These are phyloP conservation scores for Lasaia peninsularis DNA, from an alignment of 1,140 invertebrate species.

Conservation along the genomic window DNA sequence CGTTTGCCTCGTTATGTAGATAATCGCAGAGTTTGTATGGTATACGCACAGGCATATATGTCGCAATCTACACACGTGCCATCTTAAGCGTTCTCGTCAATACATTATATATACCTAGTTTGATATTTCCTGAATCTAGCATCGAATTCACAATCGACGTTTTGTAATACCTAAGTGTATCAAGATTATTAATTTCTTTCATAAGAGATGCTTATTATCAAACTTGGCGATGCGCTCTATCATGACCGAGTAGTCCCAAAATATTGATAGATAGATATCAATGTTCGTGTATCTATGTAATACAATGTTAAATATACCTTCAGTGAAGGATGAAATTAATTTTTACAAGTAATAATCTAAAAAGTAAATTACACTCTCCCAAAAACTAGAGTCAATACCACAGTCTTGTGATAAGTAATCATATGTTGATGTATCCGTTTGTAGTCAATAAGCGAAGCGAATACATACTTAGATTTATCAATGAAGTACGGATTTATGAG, in stretches of 20 bases:
- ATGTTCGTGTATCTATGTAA: constrained; percentile 53
- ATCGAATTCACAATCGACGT: too few species aligned
- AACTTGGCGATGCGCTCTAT: too few species aligned
- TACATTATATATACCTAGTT: too few species aligned
- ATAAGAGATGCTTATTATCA: too few species aligned
- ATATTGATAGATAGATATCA: constrained; percentile 36
- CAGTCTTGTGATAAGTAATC: constrained; percentile 56
- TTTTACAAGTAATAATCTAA: constrained; percentile 43
- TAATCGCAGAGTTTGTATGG: constrained; percentile 9
- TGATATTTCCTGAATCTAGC: too few species aligned
- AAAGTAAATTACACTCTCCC: constrained; percentile 57
- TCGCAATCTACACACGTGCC: too few species aligned
- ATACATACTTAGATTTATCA: constrained; percentile 10
- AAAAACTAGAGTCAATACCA: constrained; percentile 61
- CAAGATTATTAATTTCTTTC: too few species aligned
- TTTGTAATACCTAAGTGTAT: too few species aligned
- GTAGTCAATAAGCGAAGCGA: neutral
- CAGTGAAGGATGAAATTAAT: constrained; percentile 55
- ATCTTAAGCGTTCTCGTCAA: too few species aligned
- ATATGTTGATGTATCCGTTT: constrained; percentile 10
- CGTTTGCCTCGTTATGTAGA: too few species aligned
- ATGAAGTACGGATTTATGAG: neutral
- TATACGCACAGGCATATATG: too few species aligned
- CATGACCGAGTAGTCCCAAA: constrained; percentile 6
- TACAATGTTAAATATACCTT: constrained; percentile 66